Conservation (phyloP, 2,797 vertebrate species). For the Sitta carolinensis region DNA sequence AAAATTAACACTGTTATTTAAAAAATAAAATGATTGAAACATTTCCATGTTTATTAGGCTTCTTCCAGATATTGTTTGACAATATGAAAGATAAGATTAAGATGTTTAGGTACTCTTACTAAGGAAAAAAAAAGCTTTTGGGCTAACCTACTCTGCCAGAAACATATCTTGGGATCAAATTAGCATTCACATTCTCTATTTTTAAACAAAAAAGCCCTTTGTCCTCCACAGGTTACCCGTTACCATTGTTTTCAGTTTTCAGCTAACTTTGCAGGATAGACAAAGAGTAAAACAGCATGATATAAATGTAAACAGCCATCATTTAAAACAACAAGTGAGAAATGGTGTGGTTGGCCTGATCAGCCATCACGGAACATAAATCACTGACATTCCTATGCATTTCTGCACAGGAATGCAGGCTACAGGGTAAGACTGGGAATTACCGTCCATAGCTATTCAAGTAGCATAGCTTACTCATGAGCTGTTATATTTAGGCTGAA, state of each 20-base stretch:
- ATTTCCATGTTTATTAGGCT: neutral
- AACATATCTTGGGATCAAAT: neutral
- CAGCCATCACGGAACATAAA: neutral
- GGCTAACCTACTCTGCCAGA: neutral
- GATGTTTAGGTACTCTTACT: neutral
- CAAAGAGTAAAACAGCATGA: neutral
- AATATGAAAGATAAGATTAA: neutral
- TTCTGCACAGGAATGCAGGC: neutral
- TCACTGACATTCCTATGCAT: no score
- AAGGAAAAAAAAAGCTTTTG: neutral
- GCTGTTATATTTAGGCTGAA: neutral
- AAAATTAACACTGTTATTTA: neutral
- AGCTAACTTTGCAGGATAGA: neutral
- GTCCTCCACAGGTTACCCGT: neutral
- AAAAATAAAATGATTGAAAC: neutral
- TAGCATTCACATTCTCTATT: neutral
- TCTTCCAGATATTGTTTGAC: constrained; percentile 1
- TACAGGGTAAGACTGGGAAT: neutral
- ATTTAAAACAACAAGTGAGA: neutral
- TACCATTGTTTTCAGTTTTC: neutral
- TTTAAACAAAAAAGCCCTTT: neutral
- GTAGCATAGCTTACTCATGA: neutral
- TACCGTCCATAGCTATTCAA: neutral
- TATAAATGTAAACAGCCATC: neutral
- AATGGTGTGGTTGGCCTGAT: neutral